Evolutionary conservation across 37 sponge, comb jelly and placozoan species (phyloP), one percentile per base, ranked within the genome.

Genomic region (Cladorhizidae sp.): DNA sequence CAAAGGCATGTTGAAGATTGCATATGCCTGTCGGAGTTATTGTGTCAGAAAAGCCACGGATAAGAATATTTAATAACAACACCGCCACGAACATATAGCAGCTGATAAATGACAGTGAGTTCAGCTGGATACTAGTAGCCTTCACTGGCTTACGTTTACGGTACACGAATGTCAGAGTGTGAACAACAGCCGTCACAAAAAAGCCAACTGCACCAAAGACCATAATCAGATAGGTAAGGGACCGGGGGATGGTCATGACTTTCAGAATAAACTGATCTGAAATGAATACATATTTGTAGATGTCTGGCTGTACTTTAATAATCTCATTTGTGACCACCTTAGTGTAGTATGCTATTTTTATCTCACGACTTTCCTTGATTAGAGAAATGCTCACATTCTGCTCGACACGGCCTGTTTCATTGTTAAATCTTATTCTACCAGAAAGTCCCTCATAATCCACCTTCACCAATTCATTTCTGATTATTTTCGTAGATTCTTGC

Each of bases 371-470:
- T 59, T 59, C 28, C 49, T 59, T 23, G n/a, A 59, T 6, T 18
- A 61, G 49, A 64, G 20, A 67, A 22, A 80, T 52, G 55, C 26
- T 38, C 8, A 80, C 57, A 23, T 45, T 69, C 43, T 69, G 54
- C 8, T 65, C 31, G 7, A 80, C 71, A 41, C 36, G 51, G 0
- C 80, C 80, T 8, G 74, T 74, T 14, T 49, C 45, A 0, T 64
- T 36, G 39, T 54, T 31, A 50, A 74, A 83, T 11, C 35, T 21
- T 50, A 83, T 74, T 35, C 21, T 26, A 32, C 83, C 83, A 26
- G 83, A 83, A 15, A 61, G 64, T 49, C 83, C 83, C 25, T 74
- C 40, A 50, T 73, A 83, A 21, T 74, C 62, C 45, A 83, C 23
- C 38, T 43, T 37, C 21, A 65, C 25, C 51, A 83, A 2, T 21